phyloP scores from a whole-genome alignment of 2,888 invertebrate species.

The Troides helena region DNA sequence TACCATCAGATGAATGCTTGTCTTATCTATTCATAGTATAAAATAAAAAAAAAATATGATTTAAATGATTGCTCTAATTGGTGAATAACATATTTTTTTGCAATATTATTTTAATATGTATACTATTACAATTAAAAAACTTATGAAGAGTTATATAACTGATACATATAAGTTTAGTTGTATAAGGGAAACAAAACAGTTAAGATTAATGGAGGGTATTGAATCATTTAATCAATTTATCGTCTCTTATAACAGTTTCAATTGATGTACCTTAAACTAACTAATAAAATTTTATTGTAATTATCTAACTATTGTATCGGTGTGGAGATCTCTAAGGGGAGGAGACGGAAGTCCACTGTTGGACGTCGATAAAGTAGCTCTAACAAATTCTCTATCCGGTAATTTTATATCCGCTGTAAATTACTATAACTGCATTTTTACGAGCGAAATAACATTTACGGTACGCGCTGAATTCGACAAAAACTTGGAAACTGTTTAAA shows the following conservation, averaged over 20 bases:
- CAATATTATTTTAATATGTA: too few relatives aligned
- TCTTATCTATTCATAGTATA: too few relatives aligned
- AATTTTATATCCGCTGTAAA: slow-evolving; percentile 69
- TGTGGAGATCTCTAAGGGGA: too few relatives aligned
- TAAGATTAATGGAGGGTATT: slow-evolving; percentile 17
- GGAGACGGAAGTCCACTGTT: too few relatives aligned
- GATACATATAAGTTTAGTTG: not conserved
- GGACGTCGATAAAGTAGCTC: slow-evolving; percentile 51
- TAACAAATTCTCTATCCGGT: slow-evolving; percentile 57
- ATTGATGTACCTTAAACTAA: slow-evolving; percentile 27
- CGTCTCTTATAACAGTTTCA: slow-evolving; percentile 17
- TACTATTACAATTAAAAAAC: too few relatives aligned
- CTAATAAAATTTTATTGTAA: too few relatives aligned
- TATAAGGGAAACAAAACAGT: not conserved
- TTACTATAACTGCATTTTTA: slow-evolving; percentile 74
- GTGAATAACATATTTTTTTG: too few relatives aligned
- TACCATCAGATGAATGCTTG: too few relatives aligned
- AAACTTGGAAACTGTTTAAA: slow-evolving; percentile 73
- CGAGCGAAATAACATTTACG: slow-evolving; percentile 71
- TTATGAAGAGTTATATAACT: too few relatives aligned
- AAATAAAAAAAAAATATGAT: too few relatives aligned
- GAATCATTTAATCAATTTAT: slow-evolving; percentile 17
- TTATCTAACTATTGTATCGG: too few relatives aligned
- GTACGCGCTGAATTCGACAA: slow-evolving; percentile 70
- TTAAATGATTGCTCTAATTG: too few relatives aligned